Evolutionary conservation across 2,797 vertebrate species (phyloP).

Genomic region (Distichodus sexfasciatus): DNA sequence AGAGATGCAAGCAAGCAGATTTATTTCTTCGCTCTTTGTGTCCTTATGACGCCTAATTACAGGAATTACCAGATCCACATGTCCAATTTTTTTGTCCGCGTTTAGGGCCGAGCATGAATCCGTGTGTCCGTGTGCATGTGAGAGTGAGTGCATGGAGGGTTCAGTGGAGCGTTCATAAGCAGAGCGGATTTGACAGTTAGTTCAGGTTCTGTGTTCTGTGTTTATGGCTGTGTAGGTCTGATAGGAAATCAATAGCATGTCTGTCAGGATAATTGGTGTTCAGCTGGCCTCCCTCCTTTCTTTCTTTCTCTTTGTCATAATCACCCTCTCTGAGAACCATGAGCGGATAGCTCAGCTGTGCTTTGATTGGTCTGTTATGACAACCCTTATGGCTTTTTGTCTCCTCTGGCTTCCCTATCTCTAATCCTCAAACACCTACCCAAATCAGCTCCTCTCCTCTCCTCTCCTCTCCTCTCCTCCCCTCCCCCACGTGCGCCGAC

Average conservation of each 20-base stretch:
- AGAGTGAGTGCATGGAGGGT: constrained; percentile 30
- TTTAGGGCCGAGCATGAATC: neutral
- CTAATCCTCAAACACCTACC: constrained; percentile 61
- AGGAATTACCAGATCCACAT: neutral
- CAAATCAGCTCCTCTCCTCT: constrained; percentile 61
- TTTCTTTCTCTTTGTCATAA: constrained; percentile 64
- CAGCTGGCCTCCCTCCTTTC: constrained; percentile 62
- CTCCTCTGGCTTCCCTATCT: constrained; percentile 56
- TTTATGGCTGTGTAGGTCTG: constrained; percentile 59
- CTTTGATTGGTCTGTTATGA: constrained; percentile 57
- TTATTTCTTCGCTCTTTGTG: neutral
- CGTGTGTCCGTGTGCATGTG: constrained; percentile 15
- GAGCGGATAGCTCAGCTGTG: constrained; percentile 47
- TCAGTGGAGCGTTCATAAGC: constrained; percentile 50
- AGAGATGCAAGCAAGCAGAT: too few relatives aligned
- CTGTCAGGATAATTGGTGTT: constrained; percentile 61
- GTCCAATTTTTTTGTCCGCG: constrained; percentile 9
- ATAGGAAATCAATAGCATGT: constrained; percentile 59
- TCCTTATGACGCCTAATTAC: constrained; percentile 13
- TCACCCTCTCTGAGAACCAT: constrained; percentile 58
- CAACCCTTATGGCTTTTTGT: constrained; percentile 58
- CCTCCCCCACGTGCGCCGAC: constrained; percentile 65
- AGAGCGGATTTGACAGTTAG: constrained; percentile 57
- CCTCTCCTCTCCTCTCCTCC: constrained; percentile 49
- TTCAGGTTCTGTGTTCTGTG: constrained; percentile 60